Base-by-base conservation (phyloP, 1,140 invertebrate species). In the Olivierus martensii region DNA sequence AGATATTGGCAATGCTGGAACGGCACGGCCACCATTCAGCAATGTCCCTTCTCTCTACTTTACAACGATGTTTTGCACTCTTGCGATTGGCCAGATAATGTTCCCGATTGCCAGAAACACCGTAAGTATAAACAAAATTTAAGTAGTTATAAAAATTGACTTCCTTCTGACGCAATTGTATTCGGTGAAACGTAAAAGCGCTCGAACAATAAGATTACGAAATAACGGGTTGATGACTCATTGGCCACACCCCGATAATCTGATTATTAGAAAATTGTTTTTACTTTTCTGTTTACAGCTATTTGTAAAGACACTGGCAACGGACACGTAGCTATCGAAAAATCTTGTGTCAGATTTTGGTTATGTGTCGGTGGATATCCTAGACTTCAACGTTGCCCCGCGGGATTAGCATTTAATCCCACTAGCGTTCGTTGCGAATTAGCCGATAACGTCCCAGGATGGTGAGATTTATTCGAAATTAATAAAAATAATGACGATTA, bases 1-100 rank as follows among this genome's bases (percentile, higher is more conserved):
- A 73, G 88, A 14, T 91, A 91, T 67, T 92, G 87, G 87, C 90
- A 87, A 1, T 91, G 87, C 67, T 91, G 87, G 88, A 91, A 91
- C 67, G 87, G 87, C 35, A 91, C 88, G 0, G 82, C 87, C 11
- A 88, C 86, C 0, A 87, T 90, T 67, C 87, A 91, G 66, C 77
- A 89, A n/a, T 92, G 88, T 69, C 90, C 90, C 60, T 87, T 87
- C 39, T 87, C 87, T 2, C 74, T 92, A 5, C 73, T 92, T 7
- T 92, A 90, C 75, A 91, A 91, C 65, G 87, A 92, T 69, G 78
- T 82, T 59, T 82, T 85, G 0, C 83, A 89, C 62, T 84, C 86
- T 7, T 92, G 88, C 66, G 87, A 92, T 66, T 92, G 87, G 87
- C 88, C 88, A 0, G 85, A 91, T 65, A 89, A 89, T 67, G 87